Conservation (phyloP, 2,113 vertebrate species). For the Hemiscyllium ocellatum region DNA sequence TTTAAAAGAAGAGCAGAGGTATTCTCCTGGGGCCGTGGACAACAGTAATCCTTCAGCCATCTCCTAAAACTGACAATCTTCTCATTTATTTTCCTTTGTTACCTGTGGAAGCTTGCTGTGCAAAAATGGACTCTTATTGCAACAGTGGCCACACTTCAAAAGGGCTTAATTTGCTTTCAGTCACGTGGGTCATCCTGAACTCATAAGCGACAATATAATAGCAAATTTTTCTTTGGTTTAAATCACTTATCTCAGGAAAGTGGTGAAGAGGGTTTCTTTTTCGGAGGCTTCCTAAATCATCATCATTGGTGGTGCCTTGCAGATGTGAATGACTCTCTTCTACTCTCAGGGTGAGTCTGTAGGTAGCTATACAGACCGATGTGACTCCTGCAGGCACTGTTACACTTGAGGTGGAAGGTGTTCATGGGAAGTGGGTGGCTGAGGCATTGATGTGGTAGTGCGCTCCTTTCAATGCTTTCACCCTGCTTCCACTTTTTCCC, state of each 20-base stretch:
- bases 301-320: too few species aligned
- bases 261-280: not conserved
- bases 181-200: not conserved
- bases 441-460: too few species aligned
- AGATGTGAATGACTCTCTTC: too few species aligned
- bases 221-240: not conserved
- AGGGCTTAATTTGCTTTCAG: not conserved
- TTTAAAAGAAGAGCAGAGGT: not conserved
- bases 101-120: not conserved
- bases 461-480: too few species aligned
- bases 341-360: too few species aligned
- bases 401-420: too few species aligned
- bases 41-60: not conserved
- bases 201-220: not conserved
- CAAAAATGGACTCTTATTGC: not conserved
- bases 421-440: too few species aligned
- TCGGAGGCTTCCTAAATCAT: too few species aligned
- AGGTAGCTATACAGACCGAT: too few species aligned
- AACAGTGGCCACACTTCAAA: not conserved
- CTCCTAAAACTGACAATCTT: not conserved
- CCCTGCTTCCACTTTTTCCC: too few species aligned
- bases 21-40: not conserved
- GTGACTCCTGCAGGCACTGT: too few species aligned
- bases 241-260: not conserved
- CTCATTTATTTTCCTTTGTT: not conserved